Percentiles rank a stretch among this genome's conserved stretches.
These are phyloP conservation scores for Scytalopus superciliaris DNA, from an alignment of 2,113 vertebrate genomes.

Conservation along the genomic window DNA sequence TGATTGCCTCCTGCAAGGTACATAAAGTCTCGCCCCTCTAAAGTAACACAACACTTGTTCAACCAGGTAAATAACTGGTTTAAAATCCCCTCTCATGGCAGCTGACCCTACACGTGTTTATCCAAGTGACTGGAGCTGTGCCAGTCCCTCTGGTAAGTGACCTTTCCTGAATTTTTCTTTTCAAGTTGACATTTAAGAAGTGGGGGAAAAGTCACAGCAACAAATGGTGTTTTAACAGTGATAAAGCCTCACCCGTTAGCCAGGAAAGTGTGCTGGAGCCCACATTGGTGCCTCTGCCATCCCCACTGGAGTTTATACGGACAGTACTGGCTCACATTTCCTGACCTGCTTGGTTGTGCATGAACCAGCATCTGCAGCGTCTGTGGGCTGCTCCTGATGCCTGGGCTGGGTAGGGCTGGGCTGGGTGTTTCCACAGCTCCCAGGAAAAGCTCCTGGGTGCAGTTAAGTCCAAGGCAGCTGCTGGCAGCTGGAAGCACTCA, in stretches of 20 bases:
- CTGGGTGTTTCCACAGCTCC: background rate
- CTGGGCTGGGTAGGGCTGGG: background rate
- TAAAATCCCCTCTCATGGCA: constrained; percentile 14
- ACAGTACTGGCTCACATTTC: background rate
- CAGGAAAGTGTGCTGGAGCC: background rate
- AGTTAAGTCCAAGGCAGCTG: constrained; percentile 33
- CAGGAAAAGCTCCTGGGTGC: background rate
- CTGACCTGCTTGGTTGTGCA: background rate
- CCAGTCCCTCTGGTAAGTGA: constrained; percentile 50
- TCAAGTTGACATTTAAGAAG: constrained; percentile 64
- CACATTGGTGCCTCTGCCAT: background rate
- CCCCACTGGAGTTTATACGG: rapidly evolving
- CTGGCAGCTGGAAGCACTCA: constrained; percentile 52
- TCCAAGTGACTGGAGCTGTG: constrained; percentile 36
- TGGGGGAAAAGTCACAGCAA: background rate
- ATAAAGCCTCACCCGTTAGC: background rate
- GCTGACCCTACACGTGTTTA: constrained; percentile 44
- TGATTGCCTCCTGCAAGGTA: background rate
- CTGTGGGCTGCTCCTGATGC: background rate
- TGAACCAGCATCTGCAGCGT: background rate
- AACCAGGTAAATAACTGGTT: constrained; percentile 20
- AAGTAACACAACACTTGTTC: background rate
- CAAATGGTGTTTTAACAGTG: constrained; percentile 34
- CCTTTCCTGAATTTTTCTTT: constrained; percentile 64
- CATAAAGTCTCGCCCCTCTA: background rate